A percentile compares a stretch with the other conserved stretches of the same genome.
Evolutionary conservation across 2,888 invertebrate genomes (phyloP).

Genomic region (Thera britannica): DNA sequence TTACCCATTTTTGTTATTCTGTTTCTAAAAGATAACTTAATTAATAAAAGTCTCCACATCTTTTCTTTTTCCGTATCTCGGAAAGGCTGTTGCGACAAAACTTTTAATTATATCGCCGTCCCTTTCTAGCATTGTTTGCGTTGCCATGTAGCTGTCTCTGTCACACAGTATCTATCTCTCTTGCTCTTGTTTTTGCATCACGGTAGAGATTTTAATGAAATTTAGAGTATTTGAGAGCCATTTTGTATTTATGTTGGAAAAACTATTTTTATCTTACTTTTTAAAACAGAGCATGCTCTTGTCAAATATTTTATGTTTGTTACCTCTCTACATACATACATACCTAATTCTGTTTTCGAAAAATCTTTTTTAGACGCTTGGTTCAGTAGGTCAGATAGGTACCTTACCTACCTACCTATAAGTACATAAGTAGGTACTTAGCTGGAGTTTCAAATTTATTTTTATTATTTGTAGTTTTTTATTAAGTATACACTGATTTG

Average conservation of each 20-base stretch:
- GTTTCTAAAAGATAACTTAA: neutral
- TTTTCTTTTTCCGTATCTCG: constrained; percentile 64
- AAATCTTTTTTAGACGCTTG: too few relatives aligned
- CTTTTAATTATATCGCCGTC: constrained; percentile 81
- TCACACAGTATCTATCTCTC: constrained; percentile 44
- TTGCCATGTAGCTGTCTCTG: constrained; percentile 39
- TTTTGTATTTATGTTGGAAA: neutral
- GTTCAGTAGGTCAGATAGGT: too few relatives aligned
- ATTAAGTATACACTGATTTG: too few relatives aligned
- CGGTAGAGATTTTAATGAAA: constrained; percentile 27
- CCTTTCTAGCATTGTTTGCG: constrained; percentile 50
- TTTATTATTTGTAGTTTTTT: too few relatives aligned
- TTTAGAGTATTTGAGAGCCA: constrained; percentile 11
- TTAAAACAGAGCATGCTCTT: too few relatives aligned
- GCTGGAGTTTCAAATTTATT: too few relatives aligned
- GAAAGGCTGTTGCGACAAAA: constrained; percentile 81
- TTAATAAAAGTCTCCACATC: constrained; percentile 45
- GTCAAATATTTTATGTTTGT: too few relatives aligned
- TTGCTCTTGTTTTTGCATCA: constrained; percentile 48
- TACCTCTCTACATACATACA: too few relatives aligned
- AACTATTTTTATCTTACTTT: neutral
- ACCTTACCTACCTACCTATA: too few relatives aligned
- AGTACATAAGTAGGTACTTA: too few relatives aligned
- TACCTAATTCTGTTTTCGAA: too few relatives aligned
- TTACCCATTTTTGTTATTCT: too few relatives aligned